Percentiles rank a stretch among this genome's conserved stretches.
Evolutionary conservation across 2,113 vertebrate genomes (phyloP).

Genomic region (Bolborhynchus lineola): DNA sequence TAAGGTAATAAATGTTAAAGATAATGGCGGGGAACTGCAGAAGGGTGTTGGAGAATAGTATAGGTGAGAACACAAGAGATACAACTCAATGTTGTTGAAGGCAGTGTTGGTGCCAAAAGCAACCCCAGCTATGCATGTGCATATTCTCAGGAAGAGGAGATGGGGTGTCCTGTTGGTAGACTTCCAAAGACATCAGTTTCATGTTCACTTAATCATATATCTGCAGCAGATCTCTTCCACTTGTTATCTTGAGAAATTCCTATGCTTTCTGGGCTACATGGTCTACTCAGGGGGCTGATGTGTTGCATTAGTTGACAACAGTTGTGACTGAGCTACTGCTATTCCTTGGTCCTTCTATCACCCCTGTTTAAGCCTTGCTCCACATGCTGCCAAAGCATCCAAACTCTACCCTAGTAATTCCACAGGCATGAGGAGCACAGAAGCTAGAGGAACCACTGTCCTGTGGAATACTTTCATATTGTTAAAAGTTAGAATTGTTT

Average conservation of each 20-base stretch:
- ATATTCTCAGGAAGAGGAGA: neutral
- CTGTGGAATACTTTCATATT: neutral
- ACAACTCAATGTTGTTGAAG: neutral
- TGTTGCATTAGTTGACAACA: neutral
- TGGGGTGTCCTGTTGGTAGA: neutral
- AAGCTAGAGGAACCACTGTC: neutral
- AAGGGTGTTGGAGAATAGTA: neutral
- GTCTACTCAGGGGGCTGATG: conserved; percentile 19
- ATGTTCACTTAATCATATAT: neutral
- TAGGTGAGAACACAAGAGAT: neutral
- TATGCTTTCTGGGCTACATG: neutral
- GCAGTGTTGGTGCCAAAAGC: neutral
- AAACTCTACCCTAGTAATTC: neutral
- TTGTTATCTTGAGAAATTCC: neutral
- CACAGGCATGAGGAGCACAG: neutral
- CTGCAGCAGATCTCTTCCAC: neutral
- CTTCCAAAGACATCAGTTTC: neutral
- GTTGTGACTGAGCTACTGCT: neutral
- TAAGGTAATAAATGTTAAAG: neutral
- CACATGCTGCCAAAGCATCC: neutral
- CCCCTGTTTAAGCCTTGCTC: neutral
- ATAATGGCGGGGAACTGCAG: neutral
- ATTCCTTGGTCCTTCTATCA: neutral
- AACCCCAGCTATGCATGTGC: neutral
- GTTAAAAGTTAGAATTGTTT: too few species aligned